Percentiles rank a stretch among this genome's conserved stretches.
These are phyloP conservation scores for Zophobas morio DNA, from an alignment of 1,140 invertebrate species.

Conservation along the genomic window DNA sequence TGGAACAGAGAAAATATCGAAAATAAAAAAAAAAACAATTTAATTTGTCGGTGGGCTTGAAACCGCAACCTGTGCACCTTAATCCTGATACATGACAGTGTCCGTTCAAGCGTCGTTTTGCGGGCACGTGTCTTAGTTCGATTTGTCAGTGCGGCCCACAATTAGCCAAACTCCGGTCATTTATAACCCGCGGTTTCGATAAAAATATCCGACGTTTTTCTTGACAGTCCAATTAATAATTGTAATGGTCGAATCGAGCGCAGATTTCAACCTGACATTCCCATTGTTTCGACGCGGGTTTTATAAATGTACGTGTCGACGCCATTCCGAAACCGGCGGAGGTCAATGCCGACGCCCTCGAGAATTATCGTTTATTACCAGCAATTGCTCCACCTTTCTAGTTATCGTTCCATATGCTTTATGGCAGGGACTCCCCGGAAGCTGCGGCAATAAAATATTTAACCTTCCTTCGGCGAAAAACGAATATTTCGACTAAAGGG, in stretches of 20 bases:
- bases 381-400: slow-evolving; percentile 1
- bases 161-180: slow-evolving; percentile 32
- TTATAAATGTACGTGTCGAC: slow-evolving; percentile 48
- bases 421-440: not conserved
- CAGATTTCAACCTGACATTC: slow-evolving; percentile 45
- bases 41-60: too few relatives aligned
- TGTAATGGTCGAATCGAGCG: slow-evolving; percentile 36
- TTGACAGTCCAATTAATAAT: slow-evolving; percentile 46
- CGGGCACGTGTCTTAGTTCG: not conserved
- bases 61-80: too few relatives aligned
- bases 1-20: too few relatives aligned
- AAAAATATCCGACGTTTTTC: slow-evolving; percentile 29
- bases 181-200: slow-evolving; percentile 19
- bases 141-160: slow-evolving; percentile 8
- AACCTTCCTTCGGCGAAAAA: not conserved
- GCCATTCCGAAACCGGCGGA: slow-evolving; percentile 39
- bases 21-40: too few relatives aligned
- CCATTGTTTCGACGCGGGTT: slow-evolving; percentile 46
- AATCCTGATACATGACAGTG: too few relatives aligned
- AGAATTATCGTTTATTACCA: slow-evolving; percentile 33
- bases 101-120: too few relatives aligned
- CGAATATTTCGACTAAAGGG: not conserved
- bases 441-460: not conserved
- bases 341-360: slow-evolving; percentile 31
- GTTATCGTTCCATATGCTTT: slow-evolving; percentile 5